Evolutionary conservation across 2,888 invertebrate genomes (phyloP), one percentile per base, ranked within the genome.

Genomic region (Meteorus colon): DNA sequence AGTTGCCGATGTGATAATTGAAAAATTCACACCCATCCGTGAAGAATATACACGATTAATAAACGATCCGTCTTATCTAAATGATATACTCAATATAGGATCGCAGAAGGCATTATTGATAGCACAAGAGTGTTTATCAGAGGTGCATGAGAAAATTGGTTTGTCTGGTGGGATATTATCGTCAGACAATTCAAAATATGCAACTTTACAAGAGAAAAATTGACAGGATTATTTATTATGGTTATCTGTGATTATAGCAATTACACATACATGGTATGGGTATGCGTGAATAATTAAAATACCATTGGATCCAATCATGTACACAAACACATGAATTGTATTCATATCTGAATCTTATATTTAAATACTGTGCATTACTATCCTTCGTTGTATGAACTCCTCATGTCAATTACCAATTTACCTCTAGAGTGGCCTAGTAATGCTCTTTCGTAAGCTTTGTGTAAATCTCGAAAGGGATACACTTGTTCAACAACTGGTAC

Each of bases 1-100:
- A 0, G 92, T 96, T 2, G 94, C 96, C 0, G 95, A 96, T 74
- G 92, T 92, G n/a, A 88, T 97, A 0, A 92, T 94, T 41, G 93
- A 93, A 79, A 92, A 93, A 86, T 84, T 97, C 34, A 90, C 90
- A 59, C 96, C 96, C 2, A 95, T 97, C 82, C 92, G 94, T 80
- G 87, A 90, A 67, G 90, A 92, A 87, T 92, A 94, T 78, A 83
- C 90, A 2, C 86, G 91, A 74, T 91, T 94, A 80, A 86, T 94
- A 76, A 86, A 90, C 60, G 93, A 94, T 78, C 92, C 92, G 66
- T 90, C 90, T 27, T 93, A 94, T 89, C 89, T 97, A 78, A 85
- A 91, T n/a, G 88, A 91, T 71, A 89, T 95, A 73, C 89, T 97
- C 71, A 90, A 92, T 29, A 87, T 89, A 80, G 96, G 96, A 0